phyloP scores from a whole-genome alignment of 2,888 invertebrate species.

The Nemurella pictetii region DNA sequence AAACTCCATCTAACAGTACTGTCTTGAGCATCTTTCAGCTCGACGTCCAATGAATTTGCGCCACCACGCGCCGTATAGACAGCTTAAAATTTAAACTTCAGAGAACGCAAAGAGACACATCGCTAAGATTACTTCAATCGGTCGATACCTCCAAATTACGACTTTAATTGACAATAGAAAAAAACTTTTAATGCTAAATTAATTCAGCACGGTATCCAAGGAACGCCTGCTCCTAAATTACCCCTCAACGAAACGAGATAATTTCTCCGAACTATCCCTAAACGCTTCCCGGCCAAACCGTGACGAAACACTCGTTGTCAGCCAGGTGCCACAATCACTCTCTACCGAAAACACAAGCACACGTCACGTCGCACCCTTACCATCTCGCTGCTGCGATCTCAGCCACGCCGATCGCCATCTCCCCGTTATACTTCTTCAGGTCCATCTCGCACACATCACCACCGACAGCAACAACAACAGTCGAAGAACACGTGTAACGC shows the following conservation, averaged over 20 bases:
- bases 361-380: slow-evolving; percentile 25
- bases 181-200: too few species aligned
- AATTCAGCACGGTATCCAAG: too few species aligned
- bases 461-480: slow-evolving; percentile 22
- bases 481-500: slow-evolving; percentile 5
- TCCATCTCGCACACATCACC: slow-evolving; percentile 27
- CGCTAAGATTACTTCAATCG: neutral
- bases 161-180: neutral
- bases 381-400: slow-evolving; percentile 25
- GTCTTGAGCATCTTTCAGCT: neutral
- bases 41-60: neutral
- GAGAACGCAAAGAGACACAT: neutral
- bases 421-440: slow-evolving; percentile 36
- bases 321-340: too few species aligned
- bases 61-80: neutral
- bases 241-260: too few species aligned
- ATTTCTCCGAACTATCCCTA: too few species aligned
- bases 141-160: neutral
- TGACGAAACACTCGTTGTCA: too few species aligned
- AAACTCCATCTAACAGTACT: neutral
- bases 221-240: too few species aligned
- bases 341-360: too few species aligned
- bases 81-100: neutral
- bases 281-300: too few species aligned
- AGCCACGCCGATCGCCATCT: neutral